Evolutionary conservation across 2,888 invertebrate genomes (phyloP).

Genomic region (Drosophila silvestris): DNA sequence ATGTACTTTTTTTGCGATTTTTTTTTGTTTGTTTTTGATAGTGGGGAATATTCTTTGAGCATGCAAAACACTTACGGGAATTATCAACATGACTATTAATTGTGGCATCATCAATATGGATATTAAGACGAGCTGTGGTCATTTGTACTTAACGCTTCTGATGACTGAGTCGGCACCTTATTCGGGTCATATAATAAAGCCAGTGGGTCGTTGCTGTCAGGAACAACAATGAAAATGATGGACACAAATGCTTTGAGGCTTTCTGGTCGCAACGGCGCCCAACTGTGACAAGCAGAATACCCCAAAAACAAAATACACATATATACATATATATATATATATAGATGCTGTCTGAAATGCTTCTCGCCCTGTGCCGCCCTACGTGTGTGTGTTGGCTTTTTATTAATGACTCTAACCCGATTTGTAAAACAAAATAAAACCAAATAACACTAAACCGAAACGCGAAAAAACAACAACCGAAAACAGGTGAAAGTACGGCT

Average conservation of each 20-base stretch:
- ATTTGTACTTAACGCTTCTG: neutral
- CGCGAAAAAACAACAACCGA: conserved; percentile 48
- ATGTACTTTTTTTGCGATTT: neutral
- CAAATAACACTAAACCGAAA: conserved; percentile 50
- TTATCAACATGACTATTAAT: neutral
- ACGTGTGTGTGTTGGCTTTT: conserved; percentile 35
- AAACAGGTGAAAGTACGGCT: conserved; percentile 69
- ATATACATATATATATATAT: neutral
- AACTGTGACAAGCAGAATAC: conserved; percentile 56
- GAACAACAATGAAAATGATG: conserved; percentile 45
- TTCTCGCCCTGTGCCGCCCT: neutral
- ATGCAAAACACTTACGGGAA: neutral
- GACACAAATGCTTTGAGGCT: conserved; percentile 28
- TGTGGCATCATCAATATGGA: neutral
- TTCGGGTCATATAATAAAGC: conserved; percentile 46
- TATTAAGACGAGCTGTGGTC: neutral
- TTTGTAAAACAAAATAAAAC: conserved; percentile 66
- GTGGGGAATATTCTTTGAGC: neutral
- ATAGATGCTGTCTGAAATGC: conserved; percentile 28
- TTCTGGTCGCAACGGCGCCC: conserved; percentile 47
- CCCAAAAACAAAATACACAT: conserved; percentile 6
- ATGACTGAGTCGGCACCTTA: neutral
- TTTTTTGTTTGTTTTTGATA: neutral
- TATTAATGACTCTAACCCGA: conserved; percentile 71
- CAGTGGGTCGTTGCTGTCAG: conserved; percentile 51